These are phyloP conservation scores for Tuta absoluta DNA, from an alignment of 2,888 invertebrate genomes.

Conservation along the genomic window DNA sequence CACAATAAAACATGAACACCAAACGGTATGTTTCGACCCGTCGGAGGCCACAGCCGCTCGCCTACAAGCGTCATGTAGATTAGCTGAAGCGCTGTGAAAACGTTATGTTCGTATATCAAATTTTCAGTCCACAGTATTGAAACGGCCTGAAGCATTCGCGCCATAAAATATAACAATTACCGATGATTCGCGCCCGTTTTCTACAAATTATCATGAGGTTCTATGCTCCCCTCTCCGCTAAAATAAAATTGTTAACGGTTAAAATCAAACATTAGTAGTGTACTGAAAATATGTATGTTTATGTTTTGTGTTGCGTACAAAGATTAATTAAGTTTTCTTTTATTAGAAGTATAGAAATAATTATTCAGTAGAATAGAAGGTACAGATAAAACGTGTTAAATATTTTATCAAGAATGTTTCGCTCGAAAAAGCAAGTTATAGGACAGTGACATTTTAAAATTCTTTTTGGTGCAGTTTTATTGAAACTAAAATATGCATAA, in stretches of 20 bases:
- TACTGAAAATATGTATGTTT: conserved; percentile 35
- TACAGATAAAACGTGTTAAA: conserved; percentile 53
- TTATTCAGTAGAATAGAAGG: conserved; percentile 31
- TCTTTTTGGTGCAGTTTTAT: conserved; percentile 58
- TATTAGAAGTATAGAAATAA: conserved; percentile 35
- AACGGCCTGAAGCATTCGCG: conserved; percentile 60
- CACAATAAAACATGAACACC: conserved; percentile 28
- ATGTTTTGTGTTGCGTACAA: conserved; percentile 40
- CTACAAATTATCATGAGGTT: conserved; percentile 65
- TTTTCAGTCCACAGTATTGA: conserved; percentile 40
- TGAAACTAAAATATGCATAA: conserved; percentile 27
- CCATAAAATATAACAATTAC: conserved; percentile 64
- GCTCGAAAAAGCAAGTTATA: conserved; percentile 37
- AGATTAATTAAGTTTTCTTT: conserved; percentile 35
- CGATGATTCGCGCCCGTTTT: conserved; percentile 63
- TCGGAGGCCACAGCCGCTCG: conserved; percentile 52
- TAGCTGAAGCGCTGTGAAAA: conserved; percentile 67
- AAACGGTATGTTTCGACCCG: conserved; percentile 54
- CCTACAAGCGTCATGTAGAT: conserved; percentile 60
- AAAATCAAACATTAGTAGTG: conserved; percentile 53
- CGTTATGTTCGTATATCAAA: conserved; percentile 43
- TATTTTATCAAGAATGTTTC: conserved; percentile 44
- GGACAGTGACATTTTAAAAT: conserved; percentile 44
- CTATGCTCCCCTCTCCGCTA: conserved; percentile 80
- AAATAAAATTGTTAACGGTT: conserved; percentile 74